phyloP scores from a whole-genome alignment of 2,797 vertebrate genomes.

The Sebastes vulpes region DNA sequence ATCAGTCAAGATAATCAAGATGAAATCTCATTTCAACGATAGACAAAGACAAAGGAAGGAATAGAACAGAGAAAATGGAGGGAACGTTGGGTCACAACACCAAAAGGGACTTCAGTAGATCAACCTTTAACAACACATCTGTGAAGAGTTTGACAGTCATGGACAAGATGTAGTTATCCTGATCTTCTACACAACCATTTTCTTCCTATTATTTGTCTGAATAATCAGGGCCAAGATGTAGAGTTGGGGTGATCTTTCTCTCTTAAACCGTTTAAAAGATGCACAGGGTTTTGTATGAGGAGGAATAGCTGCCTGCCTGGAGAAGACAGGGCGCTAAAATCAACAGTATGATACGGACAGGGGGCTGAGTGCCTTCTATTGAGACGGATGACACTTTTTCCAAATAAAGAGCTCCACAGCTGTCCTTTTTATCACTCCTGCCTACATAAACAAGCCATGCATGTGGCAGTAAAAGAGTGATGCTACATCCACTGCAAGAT shows the following conservation, averaged over 20 bases:
- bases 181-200: background rate
- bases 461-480: slow-evolving; percentile 72
- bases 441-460: slow-evolving; percentile 73
- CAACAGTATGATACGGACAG: slow-evolving; percentile 52
- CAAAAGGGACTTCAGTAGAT: background rate
- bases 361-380: slow-evolving; percentile 55
- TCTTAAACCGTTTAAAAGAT: slow-evolving; percentile 8
- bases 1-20: slow-evolving; percentile 20
- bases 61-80: background rate
- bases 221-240: slow-evolving; percentile 1
- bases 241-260: slow-evolving; percentile 24
- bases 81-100: background rate
- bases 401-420: slow-evolving; percentile 79
- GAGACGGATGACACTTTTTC: slow-evolving; percentile 75
- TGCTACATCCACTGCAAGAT: slow-evolving; percentile 67
- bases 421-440: slow-evolving; percentile 81
- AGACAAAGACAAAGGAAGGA: background rate
- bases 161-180: background rate
- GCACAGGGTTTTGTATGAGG: slow-evolving; percentile 1
- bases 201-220: slow-evolving; percentile 26
- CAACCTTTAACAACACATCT: slow-evolving; percentile 20
- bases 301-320: slow-evolving; percentile 37
- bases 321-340: slow-evolving; percentile 64
- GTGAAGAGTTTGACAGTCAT: slow-evolving; percentile 23
- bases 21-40: slow-evolving; percentile 45